Percentiles rank a stretch among this genome's conserved stretches.
These are phyloP conservation scores for Perca fluviatilis DNA, from an alignment of 2,113 vertebrate species.

Conservation along the genomic window DNA sequence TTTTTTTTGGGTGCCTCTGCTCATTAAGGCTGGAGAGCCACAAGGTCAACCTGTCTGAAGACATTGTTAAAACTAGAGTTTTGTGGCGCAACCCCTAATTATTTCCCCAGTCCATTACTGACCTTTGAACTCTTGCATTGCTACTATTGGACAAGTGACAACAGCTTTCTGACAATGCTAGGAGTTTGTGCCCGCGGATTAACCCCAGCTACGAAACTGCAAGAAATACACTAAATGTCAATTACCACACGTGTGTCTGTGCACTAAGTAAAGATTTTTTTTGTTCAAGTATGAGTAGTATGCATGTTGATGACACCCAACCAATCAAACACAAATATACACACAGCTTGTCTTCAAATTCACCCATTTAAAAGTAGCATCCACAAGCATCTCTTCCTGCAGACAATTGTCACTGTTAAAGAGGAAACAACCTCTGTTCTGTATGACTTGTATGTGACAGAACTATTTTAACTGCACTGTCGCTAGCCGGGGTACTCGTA, in stretches of 20 bases:
- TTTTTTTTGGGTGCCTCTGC: slow-evolving; percentile 30
- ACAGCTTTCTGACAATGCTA: slow-evolving; percentile 36
- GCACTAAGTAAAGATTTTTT: slow-evolving; percentile 20
- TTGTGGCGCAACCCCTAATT: slow-evolving; percentile 62
- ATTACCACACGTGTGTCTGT: not conserved
- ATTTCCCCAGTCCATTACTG: slow-evolving; percentile 60
- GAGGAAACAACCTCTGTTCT: slow-evolving; percentile 34
- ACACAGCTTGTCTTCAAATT: slow-evolving; percentile 22
- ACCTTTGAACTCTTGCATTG: slow-evolving; percentile 63
- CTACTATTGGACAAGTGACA: slow-evolving; percentile 55
- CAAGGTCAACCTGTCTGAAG: slow-evolving; percentile 66
- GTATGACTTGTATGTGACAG: slow-evolving; percentile 34
- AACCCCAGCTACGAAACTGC: slow-evolving; percentile 46
- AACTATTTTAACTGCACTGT: slow-evolving; percentile 52
- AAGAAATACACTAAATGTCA: slow-evolving; percentile 50
- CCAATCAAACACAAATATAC: slow-evolving; percentile 17
- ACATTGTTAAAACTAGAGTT: slow-evolving; percentile 57
- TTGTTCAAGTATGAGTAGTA: slow-evolving; percentile 7
- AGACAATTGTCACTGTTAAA: slow-evolving; percentile 23
- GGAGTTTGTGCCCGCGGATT: slow-evolving; percentile 37
- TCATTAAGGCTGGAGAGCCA: slow-evolving; percentile 60
- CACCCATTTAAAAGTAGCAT: slow-evolving; percentile 51
- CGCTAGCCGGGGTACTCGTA: slow-evolving; percentile 38
- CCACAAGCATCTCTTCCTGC: slow-evolving; percentile 20
- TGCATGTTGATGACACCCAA: slow-evolving; percentile 1